Conservation (phyloP, 1,140 invertebrate genomes). For the Drosophila simulans region DNA sequence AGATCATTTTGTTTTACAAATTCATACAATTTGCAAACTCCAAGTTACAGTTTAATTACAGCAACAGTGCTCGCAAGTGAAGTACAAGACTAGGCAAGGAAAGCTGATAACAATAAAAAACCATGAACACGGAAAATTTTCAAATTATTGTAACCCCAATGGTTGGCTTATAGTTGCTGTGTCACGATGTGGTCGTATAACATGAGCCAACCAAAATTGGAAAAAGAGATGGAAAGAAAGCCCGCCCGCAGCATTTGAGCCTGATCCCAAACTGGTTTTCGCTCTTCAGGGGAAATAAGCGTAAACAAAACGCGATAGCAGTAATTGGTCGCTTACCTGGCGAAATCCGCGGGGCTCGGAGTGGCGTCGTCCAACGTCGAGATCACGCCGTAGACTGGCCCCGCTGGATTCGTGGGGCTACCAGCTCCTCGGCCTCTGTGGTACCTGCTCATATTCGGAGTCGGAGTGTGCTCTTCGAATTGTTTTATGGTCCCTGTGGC, state of each 20-base stretch:
- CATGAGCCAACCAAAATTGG: neutral
- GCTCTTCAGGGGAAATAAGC: neutral
- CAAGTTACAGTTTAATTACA: no score
- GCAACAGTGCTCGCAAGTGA: no score
- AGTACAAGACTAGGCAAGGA: no score
- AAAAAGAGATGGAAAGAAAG: slow-evolving; percentile 3
- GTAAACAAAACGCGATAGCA: neutral
- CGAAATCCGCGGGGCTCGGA: slow-evolving; percentile 30
- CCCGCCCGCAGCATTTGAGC: slow-evolving; percentile 3
- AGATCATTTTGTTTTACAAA: no score
- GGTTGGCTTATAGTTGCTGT: neutral
- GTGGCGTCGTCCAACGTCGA: slow-evolving; percentile 61
- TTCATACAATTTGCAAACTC: no score
- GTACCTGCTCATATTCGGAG: slow-evolving; percentile 24
- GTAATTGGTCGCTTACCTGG: slow-evolving; percentile 41
- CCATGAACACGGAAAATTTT: no score
- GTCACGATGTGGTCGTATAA: neutral
- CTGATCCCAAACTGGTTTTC: slow-evolving; percentile 27
- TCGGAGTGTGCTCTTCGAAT: slow-evolving; percentile 46
- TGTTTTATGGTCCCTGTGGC: slow-evolving; percentile 62
- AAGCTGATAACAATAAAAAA: neutral
- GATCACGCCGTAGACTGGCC: slow-evolving; percentile 68
- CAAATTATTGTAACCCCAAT: no score
- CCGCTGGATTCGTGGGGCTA: slow-evolving; percentile 21
- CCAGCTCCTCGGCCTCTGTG: slow-evolving; percentile 7